These are phyloP conservation scores for Rousettus leschenaultii DNA, from an alignment of 2,113 vertebrate species.

Conservation along the genomic window DNA sequence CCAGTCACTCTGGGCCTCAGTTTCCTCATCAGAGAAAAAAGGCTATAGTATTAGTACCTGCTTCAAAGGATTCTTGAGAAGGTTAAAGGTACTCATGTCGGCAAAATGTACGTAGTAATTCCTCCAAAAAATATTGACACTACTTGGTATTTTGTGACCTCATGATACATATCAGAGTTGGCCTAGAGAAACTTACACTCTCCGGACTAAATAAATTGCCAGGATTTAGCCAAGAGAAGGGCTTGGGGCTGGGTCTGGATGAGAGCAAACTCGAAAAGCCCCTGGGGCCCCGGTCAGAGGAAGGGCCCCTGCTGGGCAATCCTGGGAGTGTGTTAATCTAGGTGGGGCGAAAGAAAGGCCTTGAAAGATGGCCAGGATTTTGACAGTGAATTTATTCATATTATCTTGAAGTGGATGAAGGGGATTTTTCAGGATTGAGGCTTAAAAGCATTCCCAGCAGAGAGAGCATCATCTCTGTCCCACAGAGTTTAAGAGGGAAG, in stretches of 20 bases:
- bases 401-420: neutral
- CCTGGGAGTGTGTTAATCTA: neutral
- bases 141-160: neutral
- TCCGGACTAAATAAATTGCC: neutral
- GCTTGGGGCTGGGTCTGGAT: neutral
- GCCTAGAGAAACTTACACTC: neutral
- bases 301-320: neutral
- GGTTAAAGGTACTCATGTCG: neutral
- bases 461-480: neutral
- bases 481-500: neutral
- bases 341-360: neutral
- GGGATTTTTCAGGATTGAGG: neutral
- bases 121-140: neutral
- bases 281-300: no score
- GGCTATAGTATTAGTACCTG: neutral
- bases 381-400: neutral
- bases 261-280: neutral
- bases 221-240: neutral
- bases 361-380: neutral
- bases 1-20: neutral
- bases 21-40: neutral
- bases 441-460: neutral
- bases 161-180: neutral
- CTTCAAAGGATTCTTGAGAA: neutral
- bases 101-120: neutral